Evolutionary conservation across 2,888 invertebrate species (phyloP), one percentile per base, ranked within the genome.

Genomic region (Sesia bembeciformis): DNA sequence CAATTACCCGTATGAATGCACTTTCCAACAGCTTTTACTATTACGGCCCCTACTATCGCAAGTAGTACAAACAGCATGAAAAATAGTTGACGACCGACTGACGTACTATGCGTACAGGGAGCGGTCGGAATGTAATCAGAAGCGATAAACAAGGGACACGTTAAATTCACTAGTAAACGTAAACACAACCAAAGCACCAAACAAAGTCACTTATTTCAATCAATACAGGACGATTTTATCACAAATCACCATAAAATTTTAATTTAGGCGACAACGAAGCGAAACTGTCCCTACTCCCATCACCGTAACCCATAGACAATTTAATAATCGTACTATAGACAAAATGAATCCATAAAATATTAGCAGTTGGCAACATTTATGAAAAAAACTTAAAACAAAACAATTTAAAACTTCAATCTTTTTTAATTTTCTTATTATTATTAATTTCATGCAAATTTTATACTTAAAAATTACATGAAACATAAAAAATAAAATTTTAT

Each of bases 21-120:
- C 88, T 88, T 88, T 88, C 88, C 84, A 87, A 87, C 79, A 84
- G 86, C 88, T 87, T 87, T 85, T 87, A 88, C 85, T 87, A 87
- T 78, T 79, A 73, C 78, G 79, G 78, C 76, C 79, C 69, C 81
- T 79, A 79, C 76, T 82, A 78, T 72, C 69, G 76, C 78, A 78
- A 85, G 83, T 86, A 84, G 84, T 83, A 85, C 84, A 84, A 85
- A 81, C 84, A 76, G 80, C 83, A 87, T 81, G 85, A 87, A 86
- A 84, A 85, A 85, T 86, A 86, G 78, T 82, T 75, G 72, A 73
- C 70, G 78, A 82, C 77, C 69, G 78, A 82, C 78, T 81, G 84
- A 85, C 85, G 84, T 84, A 81, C 81, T 79, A 74, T 78, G 79
- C 78, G 79, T 79, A 72, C 74, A 79, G 88, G 88, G 88, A 89